These are phyloP conservation scores for Ophion obscuratus DNA, from an alignment of 2,888 invertebrate species.

Conservation along the genomic window DNA sequence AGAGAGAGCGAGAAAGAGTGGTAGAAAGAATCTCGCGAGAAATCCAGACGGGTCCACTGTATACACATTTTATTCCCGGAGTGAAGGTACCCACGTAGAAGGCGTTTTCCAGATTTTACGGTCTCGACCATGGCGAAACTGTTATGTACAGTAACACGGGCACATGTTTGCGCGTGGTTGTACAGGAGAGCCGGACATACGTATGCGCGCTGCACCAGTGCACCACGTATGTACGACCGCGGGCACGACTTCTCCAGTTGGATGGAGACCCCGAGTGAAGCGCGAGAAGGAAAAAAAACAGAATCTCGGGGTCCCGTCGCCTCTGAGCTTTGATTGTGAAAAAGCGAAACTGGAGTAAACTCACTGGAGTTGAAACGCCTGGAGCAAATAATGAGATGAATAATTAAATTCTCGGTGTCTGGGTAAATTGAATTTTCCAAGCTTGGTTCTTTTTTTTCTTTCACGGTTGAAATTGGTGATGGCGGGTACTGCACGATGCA, in stretches of 20 bases:
- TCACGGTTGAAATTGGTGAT: not conserved
- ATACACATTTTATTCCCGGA: constrained; percentile 64
- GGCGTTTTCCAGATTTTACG: constrained; percentile 66
- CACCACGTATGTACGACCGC: constrained; percentile 41
- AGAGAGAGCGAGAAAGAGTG: constrained; percentile 40
- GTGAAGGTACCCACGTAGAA: constrained; percentile 58
- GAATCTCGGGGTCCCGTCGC: constrained; percentile 1
- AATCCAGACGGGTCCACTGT: constrained; percentile 62
- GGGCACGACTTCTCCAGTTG: constrained; percentile 27
- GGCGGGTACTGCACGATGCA: not conserved
- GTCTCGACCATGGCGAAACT: constrained; percentile 64
- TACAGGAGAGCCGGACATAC: constrained; percentile 13
- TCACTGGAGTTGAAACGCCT: not conserved
- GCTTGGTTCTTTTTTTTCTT: not conserved
- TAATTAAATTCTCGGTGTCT: constrained; percentile 52
- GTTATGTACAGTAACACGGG: constrained; percentile 51
- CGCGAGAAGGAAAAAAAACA: not conserved
- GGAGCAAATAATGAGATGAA: constrained; percentile 29
- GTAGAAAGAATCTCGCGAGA: constrained; percentile 64
- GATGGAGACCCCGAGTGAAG: constrained; percentile 9
- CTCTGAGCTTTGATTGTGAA: constrained; percentile 27
- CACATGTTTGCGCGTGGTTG: constrained; percentile 24
- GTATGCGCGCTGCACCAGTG: constrained; percentile 20
- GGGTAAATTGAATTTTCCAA: constrained; percentile 38
- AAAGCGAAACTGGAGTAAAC: constrained; percentile 28